Evolutionary conservation across 1,140 invertebrate species (phyloP).

Genomic region (Battus philenor): DNA sequence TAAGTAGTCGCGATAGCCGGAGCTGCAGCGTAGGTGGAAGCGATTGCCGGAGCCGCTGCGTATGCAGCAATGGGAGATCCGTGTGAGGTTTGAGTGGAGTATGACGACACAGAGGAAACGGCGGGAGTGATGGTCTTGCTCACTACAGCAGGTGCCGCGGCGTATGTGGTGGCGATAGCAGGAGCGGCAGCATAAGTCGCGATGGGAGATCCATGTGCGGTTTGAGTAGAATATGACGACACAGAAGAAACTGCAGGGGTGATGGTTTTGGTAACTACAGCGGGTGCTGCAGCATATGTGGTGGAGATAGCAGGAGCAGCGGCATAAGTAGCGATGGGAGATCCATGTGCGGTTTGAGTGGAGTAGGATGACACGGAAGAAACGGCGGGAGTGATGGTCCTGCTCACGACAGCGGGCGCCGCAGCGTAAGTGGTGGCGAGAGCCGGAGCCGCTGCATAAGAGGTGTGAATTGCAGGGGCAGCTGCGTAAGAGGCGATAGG

Average conservation of each 20-base stretch:
- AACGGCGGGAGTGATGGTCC: slow-evolving; percentile 28
- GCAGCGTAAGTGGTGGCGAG: slow-evolving; percentile 15
- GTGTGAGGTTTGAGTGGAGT: slow-evolving; percentile 18
- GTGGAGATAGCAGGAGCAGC: slow-evolving; percentile 25
- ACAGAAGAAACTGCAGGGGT: slow-evolving; percentile 18
- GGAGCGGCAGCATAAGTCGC: slow-evolving; percentile 32
- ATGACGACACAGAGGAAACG: slow-evolving; percentile 20
- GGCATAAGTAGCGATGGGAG: slow-evolving; percentile 27
- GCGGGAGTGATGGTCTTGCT: slow-evolving; percentile 27
- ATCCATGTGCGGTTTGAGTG: slow-evolving; percentile 30
- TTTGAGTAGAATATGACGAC: slow-evolving; percentile 33
- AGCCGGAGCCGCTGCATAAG: slow-evolving; percentile 20
- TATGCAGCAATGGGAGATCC: slow-evolving; percentile 13
- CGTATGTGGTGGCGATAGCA: slow-evolving; percentile 24
- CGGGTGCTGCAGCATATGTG: slow-evolving; percentile 21
- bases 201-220: slow-evolving; percentile 35
- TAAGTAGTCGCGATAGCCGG: slow-evolving; percentile 24
- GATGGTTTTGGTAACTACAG: not conserved
- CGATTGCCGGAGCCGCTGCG: slow-evolving; percentile 23
- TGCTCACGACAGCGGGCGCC: slow-evolving; percentile 9
- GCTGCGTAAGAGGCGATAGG: slow-evolving; percentile 24
- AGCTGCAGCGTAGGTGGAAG: slow-evolving; percentile 20
- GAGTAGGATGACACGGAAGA: slow-evolving; percentile 25
- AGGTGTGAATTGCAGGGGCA: slow-evolving; percentile 26
- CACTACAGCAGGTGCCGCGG: slow-evolving; percentile 27